Evolutionary conservation across 1,140 invertebrate species (phyloP).

Genomic region (Tetragnatha versicolor): DNA sequence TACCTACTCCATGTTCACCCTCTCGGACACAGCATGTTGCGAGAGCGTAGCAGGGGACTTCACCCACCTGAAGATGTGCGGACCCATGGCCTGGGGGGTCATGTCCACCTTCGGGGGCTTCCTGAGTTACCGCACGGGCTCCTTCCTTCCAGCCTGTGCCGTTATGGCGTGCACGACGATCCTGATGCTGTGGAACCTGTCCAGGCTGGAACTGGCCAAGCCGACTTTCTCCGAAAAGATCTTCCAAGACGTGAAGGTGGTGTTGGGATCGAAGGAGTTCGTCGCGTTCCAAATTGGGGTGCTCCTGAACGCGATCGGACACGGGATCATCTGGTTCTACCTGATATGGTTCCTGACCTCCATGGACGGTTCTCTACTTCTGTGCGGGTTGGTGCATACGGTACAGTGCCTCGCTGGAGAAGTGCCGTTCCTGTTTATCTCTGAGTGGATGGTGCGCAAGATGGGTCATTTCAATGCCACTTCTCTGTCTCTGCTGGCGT

Average conservation of each 20-base stretch:
- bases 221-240: neutral
- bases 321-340: neutral
- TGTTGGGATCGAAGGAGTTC: neutral
- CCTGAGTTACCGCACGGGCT: neutral
- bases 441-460: neutral
- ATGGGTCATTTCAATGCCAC: neutral
- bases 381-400: neutral
- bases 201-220: neutral
- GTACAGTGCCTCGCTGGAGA: neutral
- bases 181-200: neutral
- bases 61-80: neutral
- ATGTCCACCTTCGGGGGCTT: neutral
- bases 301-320: neutral
- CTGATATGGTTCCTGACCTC: neutral
- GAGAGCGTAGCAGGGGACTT: neutral
- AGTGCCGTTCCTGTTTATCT: neutral
- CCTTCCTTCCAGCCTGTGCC: neutral
- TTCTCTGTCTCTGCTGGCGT: neutral
- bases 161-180: neutral
- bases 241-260: neutral
- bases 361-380: neutral
- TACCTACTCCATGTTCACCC: neutral
- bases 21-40: neutral
- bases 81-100: neutral
- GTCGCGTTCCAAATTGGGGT: neutral